These are phyloP conservation scores for Gavialis gangeticus DNA, from an alignment of 2,113 vertebrate species.

Conservation along the genomic window DNA sequence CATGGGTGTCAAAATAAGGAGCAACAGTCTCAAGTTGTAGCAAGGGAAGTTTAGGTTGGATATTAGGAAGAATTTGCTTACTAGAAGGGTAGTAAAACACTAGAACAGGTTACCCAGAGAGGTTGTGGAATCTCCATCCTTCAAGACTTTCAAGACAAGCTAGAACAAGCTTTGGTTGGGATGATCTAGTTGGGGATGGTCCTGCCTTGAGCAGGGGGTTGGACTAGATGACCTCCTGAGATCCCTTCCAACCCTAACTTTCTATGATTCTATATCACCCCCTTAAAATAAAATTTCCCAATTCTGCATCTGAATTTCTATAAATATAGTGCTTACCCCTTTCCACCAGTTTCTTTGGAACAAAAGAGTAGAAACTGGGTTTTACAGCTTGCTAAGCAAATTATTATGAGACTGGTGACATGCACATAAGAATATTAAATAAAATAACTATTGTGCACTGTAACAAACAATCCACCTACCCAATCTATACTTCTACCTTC, in stretches of 20 bases:
- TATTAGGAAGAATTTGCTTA: no score
- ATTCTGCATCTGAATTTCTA: not conserved
- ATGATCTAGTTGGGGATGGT: no score
- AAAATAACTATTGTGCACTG: constrained; percentile 9
- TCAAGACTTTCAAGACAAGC: not conserved
- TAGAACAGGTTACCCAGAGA: not conserved
- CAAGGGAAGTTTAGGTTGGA: no score
- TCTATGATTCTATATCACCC: not conserved
- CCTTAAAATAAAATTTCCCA: not conserved
- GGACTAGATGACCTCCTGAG: no score
- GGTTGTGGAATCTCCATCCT: not conserved
- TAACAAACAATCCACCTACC: not conserved
- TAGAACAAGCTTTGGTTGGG: no score
- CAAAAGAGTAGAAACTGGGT: not conserved
- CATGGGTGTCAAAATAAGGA: no score
- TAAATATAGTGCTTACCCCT: not conserved
- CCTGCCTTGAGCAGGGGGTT: no score
- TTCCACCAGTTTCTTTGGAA: not conserved
- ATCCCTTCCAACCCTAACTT: not conserved
- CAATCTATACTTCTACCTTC: constrained; percentile 39
- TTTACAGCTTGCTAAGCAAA: not conserved
- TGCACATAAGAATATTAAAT: constrained; percentile 44
- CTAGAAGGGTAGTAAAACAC: not conserved
- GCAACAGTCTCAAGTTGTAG: no score
- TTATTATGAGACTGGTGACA: not conserved